Conservation (phyloP, 2,113 vertebrate species). For the Cavia aperea region DNA sequence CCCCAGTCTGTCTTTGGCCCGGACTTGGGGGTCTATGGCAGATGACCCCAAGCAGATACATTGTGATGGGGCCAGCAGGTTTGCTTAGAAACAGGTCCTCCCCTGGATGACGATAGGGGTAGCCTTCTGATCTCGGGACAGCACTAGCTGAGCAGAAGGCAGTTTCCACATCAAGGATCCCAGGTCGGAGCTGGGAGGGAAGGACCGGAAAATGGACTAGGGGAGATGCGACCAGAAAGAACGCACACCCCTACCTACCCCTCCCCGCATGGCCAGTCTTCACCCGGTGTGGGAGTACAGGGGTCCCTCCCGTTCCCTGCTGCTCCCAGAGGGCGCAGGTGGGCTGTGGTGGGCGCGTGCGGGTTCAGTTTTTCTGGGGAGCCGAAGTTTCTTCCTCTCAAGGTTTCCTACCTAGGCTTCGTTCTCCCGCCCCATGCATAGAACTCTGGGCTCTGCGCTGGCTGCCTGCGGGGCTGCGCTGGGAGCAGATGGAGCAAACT, state of each 20-base stretch:
- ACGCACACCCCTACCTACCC: too few relatives aligned
- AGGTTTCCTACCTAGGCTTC: background rate
- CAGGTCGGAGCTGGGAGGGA: background rate
- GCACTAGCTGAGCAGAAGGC: background rate
- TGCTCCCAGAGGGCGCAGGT: background rate
- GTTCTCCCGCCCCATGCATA: background rate
- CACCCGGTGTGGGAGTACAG: fast-evolving
- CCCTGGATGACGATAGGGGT: background rate
- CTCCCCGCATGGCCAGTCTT: fast-evolving
- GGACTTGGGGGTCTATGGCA: fast-evolving
- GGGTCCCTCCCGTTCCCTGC: background rate
- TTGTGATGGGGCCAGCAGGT: background rate
- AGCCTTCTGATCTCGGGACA: background rate
- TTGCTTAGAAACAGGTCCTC: background rate
- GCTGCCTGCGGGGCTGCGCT: background rate
- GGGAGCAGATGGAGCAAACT: background rate
- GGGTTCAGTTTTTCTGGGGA: background rate
- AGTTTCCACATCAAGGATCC: fast-evolving
- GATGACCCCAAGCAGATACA: too few relatives aligned
- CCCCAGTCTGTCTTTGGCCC: background rate
- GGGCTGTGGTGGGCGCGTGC: fast-evolving
- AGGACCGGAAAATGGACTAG: background rate
- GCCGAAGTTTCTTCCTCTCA: background rate
- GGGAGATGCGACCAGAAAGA: background rate
- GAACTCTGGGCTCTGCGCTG: background rate